phyloP scores from a whole-genome alignment of 2,888 invertebrate species.

The Nephrotoma guestfalica region DNA sequence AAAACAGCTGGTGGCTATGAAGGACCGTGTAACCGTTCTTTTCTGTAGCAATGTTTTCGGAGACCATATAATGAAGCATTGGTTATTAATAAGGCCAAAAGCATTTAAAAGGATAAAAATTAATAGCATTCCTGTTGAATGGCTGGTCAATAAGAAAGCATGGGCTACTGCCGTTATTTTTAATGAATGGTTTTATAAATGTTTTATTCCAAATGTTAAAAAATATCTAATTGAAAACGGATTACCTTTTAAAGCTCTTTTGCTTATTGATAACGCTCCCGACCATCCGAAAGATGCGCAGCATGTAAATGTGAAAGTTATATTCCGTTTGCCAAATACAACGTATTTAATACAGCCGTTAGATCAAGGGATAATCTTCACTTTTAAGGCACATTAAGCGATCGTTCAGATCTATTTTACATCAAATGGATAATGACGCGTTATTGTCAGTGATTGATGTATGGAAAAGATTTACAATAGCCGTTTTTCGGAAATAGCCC shows the following conservation, averaged over 20 bases:
- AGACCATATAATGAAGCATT: not conserved
- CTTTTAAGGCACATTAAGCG: too few relatives aligned
- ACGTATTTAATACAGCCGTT: constrained; percentile 17
- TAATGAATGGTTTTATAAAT: constrained; percentile 11
- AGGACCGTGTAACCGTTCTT: too few relatives aligned
- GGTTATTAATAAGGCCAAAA: not conserved
- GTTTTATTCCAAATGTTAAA: constrained; percentile 11
- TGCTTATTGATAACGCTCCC: constrained; percentile 14
- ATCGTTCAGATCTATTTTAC: too few relatives aligned
- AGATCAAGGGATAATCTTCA: constrained; percentile 5
- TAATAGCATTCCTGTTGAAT: constrained; percentile 8
- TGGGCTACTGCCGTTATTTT: constrained; percentile 1
- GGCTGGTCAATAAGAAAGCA: too few relatives aligned
- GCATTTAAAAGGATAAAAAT: too few relatives aligned
- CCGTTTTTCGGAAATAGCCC: too few relatives aligned
- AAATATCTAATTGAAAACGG: constrained; percentile 9
- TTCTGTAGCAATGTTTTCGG: not conserved
- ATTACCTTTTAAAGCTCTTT: constrained; percentile 10
- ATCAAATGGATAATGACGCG: too few relatives aligned
- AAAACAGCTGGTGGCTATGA: too few relatives aligned
- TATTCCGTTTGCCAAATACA: constrained; percentile 16
- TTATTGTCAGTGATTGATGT: not conserved
- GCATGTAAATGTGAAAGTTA: constrained; percentile 11
- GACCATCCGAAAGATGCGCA: constrained; percentile 13
- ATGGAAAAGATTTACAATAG: not conserved